Evolutionary conservation across 1,140 invertebrate species (phyloP).

Genomic region (Achroia grisella): DNA sequence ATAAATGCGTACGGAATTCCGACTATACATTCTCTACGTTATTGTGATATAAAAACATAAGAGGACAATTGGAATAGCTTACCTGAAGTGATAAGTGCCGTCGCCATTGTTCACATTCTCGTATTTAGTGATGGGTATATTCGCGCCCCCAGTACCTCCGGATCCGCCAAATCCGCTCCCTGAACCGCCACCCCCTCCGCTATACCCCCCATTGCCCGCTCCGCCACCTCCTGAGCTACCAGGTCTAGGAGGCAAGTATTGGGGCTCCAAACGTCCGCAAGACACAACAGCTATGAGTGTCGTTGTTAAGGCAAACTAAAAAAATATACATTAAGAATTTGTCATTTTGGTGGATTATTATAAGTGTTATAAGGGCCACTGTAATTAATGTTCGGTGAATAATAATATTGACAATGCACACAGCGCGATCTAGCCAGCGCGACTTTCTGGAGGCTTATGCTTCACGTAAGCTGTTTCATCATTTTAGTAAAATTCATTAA

Average conservation of each 20-base stretch:
- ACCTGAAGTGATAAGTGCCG: slow-evolving; percentile 73
- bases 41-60: background rate
- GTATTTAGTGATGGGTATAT: slow-evolving; percentile 72
- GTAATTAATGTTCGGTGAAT: too few relatives aligned
- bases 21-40: too few relatives aligned
- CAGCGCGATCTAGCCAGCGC: too few relatives aligned
- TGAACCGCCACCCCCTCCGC: background rate
- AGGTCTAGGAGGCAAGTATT: slow-evolving; percentile 50
- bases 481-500: too few relatives aligned
- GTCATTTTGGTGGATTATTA: too few relatives aligned
- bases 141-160: slow-evolving; percentile 18
- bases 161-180: slow-evolving; percentile 10
- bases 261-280: slow-evolving; percentile 55
- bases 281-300: slow-evolving; percentile 33
- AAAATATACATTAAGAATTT: background rate
- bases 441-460: too few relatives aligned
- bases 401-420: too few relatives aligned
- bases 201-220: background rate
- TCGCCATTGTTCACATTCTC: slow-evolving; percentile 75
- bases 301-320: slow-evolving; percentile 38
- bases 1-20: too few relatives aligned
- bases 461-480: too few relatives aligned
- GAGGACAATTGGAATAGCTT: slow-evolving; percentile 9
- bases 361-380: too few relatives aligned
- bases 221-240: slow-evolving; percentile 24